Conservation (phyloP, 92 coral and sea anemone genomes). For the Bergia puertoricense region DNA sequence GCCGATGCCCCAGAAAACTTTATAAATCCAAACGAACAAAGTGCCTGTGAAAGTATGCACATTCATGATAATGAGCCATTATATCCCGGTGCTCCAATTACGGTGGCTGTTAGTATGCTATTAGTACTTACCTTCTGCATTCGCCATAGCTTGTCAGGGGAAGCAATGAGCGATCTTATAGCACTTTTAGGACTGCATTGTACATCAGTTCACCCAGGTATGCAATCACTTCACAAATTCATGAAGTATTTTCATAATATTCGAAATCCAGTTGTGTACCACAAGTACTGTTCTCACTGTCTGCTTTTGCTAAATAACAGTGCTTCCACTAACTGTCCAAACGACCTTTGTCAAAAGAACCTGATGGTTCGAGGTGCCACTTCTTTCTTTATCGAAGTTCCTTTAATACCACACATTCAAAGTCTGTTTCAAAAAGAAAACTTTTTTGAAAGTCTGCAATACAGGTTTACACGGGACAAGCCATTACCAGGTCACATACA, state of each 20-base stretch:
- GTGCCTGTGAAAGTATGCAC: constrained; percentile 9
- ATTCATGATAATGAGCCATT: background rate
- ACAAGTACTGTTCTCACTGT: constrained; percentile 12
- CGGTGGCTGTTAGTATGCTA: background rate
- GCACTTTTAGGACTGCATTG: constrained; percentile 1
- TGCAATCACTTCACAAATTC: constrained; percentile 10
- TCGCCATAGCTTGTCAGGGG: background rate
- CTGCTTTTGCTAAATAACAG: background rate
- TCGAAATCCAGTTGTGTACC: constrained; percentile 12
- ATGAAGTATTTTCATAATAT: constrained; percentile 13
- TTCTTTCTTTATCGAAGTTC: background rate
- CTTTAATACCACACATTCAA: background rate
- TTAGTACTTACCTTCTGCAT: background rate
- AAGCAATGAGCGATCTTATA: background rate
- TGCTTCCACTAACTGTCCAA: background rate
- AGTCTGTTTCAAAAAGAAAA: background rate
- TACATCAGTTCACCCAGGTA: constrained; percentile 1
- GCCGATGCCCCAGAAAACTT: constrained; percentile 6
- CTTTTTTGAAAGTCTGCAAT: constrained; percentile 1
- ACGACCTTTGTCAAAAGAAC: background rate
- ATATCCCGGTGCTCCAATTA: constrained; percentile 8
- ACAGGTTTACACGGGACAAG: background rate
- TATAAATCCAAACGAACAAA: background rate
- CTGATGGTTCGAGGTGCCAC: background rate
- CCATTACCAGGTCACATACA: background rate